These are phyloP conservation scores for Linurgus olivaceus DNA, from an alignment of 2,797 vertebrate genomes.

Conservation along the genomic window DNA sequence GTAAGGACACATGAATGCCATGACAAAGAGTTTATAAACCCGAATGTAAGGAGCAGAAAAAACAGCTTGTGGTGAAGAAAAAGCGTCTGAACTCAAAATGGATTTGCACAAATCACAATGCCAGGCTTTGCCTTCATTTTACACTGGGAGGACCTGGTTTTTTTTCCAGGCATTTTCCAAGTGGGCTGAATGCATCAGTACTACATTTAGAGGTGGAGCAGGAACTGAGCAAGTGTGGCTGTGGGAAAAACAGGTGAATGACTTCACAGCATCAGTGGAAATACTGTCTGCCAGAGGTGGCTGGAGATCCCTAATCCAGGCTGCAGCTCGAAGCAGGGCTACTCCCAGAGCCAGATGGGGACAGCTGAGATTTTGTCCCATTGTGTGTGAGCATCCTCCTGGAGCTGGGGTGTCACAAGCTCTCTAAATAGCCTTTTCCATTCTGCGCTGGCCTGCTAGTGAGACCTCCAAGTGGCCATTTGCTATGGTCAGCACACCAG, in stretches of 20 bases:
- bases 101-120: background rate
- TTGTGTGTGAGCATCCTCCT: background rate
- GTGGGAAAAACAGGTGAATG: background rate
- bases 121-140: background rate
- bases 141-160: background rate
- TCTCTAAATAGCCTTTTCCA: background rate
- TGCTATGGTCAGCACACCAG: background rate
- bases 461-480: rapidly evolving
- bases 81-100: background rate
- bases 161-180: background rate
- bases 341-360: rapidly evolving
- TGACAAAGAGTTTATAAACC: background rate
- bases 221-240: background rate
- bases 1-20: background rate
- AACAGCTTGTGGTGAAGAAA: background rate
- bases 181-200: background rate
- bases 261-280: background rate
- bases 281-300: background rate
- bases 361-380: background rate
- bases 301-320: rapidly evolving
- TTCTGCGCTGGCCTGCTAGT: background rate
- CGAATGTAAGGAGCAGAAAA: background rate
- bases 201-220: background rate
- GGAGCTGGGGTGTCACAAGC: background rate
- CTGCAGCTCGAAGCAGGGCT: background rate